Evolutionary conservation across 1,140 invertebrate genomes (phyloP).

Genomic region (Acromyrmex echinatior): DNA sequence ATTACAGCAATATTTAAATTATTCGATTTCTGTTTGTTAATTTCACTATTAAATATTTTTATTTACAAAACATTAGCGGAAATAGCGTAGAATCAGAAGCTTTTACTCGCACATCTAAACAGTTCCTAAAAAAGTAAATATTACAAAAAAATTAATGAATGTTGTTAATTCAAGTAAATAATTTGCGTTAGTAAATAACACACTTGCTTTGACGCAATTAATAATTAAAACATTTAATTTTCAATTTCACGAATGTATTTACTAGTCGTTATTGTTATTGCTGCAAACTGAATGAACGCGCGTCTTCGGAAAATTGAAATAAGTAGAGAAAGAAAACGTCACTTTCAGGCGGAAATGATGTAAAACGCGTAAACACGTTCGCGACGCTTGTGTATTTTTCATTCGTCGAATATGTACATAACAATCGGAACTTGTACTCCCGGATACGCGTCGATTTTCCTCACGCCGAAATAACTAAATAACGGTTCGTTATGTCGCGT

Average conservation of each 20-base stretch:
- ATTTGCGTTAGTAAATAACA: neutral
- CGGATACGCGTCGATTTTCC: neutral
- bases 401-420: conserved; percentile 60
- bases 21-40: neutral
- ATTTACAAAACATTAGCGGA: neutral
- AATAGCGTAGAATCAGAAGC: neutral
- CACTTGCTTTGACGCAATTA: neutral
- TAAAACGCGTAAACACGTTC: conserved; percentile 16
- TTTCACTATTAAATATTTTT: neutral
- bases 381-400: conserved; percentile 55
- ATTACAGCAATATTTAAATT: conserved; percentile 2
- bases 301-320: conserved; percentile 33
- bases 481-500: conserved; percentile 65
- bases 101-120: neutral
- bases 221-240: neutral
- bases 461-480: conserved; percentile 40
- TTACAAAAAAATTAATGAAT: neutral
- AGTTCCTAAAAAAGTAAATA: neutral
- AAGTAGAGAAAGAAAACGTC: conserved; percentile 47
- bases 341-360: conserved; percentile 44
- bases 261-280: conserved; percentile 7
- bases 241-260: conserved; percentile 2
- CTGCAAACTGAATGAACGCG: conserved; percentile 18
- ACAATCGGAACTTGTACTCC: conserved; percentile 45
- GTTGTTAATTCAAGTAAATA: conserved; percentile 12